Percentiles rank a stretch among this genome's conserved stretches.
phyloP scores from a whole-genome alignment of 2,888 invertebrate species.

The Drosophila quasianomalipes region DNA sequence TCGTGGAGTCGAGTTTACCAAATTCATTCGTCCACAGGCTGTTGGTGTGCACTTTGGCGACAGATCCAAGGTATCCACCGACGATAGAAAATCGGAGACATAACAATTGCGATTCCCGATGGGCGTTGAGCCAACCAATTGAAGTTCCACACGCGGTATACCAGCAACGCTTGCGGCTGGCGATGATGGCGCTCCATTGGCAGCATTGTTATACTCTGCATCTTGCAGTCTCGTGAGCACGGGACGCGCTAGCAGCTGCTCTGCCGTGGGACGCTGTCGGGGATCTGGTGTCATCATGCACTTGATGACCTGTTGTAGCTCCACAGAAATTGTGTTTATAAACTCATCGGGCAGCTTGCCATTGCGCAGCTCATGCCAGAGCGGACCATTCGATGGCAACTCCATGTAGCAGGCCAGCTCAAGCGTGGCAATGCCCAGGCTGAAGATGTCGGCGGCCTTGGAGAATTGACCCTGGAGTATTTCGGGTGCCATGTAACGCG shows the following conservation, averaged over 20 bases:
- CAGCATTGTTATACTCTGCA: constrained; percentile 52
- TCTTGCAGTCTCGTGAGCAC: constrained; percentile 74
- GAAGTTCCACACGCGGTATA: constrained; percentile 49
- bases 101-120: constrained; percentile 61
- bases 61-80: constrained; percentile 70
- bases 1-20: constrained; percentile 83
- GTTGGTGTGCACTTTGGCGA: constrained; percentile 77
- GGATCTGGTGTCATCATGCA: constrained; percentile 87
- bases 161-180: constrained; percentile 33
- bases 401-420: constrained; percentile 90
- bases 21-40: constrained; percentile 54
- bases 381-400: constrained; percentile 89
- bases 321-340: constrained; percentile 85
- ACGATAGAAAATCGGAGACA: constrained; percentile 55
- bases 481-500: constrained; percentile 91
- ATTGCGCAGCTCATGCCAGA: constrained; percentile 89
- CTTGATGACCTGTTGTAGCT: constrained; percentile 86
- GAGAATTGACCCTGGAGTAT: constrained; percentile 88
- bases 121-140: constrained; percentile 68
- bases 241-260: constrained; percentile 86
- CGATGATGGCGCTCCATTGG: constrained; percentile 34
- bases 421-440: constrained; percentile 90
- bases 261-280: constrained; percentile 86
- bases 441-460: constrained; percentile 91
- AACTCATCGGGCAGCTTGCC: constrained; percentile 87